A percentile compares a stretch with the other conserved stretches of the same genome.
Conservation (phyloP, 1,140 invertebrate genomes). For the Neotoxoptera formosana region DNA sequence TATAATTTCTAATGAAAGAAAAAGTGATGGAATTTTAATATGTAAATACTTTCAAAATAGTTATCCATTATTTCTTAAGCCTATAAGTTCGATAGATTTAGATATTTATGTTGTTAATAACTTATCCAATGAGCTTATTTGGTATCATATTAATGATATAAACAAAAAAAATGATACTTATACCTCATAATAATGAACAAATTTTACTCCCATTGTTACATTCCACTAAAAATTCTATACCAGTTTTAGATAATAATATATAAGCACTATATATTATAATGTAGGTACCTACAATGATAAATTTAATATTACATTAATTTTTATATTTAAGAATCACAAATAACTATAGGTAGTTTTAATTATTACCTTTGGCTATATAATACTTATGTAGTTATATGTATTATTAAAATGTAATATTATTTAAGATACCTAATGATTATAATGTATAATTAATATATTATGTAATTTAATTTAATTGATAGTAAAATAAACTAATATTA, state of each 20-base stretch:
- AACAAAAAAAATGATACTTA: neutral
- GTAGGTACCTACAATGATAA: too few species aligned
- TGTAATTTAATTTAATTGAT: too few species aligned
- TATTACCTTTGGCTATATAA: too few species aligned
- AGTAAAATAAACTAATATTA: too few species aligned
- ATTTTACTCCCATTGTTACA: slow-evolving; percentile 8
- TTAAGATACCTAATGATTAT: too few species aligned
- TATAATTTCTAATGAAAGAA: slow-evolving; percentile 20
- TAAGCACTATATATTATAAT: too few species aligned
- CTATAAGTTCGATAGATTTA: neutral
- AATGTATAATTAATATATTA: too few species aligned
- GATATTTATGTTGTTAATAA: neutral
- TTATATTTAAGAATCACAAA: too few species aligned
- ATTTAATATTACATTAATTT: too few species aligned
- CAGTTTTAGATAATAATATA: neutral
- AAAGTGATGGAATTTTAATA: neutral
- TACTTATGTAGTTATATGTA: too few species aligned
- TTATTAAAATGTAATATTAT: too few species aligned
- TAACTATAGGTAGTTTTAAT: too few species aligned
- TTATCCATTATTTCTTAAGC: neutral
- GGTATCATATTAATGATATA: neutral
- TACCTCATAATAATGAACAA: neutral
- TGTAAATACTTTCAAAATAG: neutral
- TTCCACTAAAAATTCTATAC: neutral
- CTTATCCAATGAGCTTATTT: neutral